Evolutionary conservation across 2,797 vertebrate species (phyloP).

Genomic region (Phrynocephalus guinanensis): DNA sequence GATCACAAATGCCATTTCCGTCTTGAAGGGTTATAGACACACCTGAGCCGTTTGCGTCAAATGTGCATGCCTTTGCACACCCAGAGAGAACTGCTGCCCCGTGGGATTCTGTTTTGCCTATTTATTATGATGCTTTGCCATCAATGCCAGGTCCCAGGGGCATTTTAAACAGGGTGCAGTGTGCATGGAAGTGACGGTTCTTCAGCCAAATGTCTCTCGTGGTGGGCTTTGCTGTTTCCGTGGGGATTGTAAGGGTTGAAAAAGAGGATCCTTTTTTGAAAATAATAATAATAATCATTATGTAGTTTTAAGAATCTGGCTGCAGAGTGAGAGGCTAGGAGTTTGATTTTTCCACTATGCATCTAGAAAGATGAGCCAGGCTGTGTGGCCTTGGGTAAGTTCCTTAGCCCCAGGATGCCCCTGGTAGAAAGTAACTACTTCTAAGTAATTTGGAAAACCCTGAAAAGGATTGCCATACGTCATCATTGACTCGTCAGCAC

Average conservation of each 20-base stretch:
- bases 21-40: not conserved
- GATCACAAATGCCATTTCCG: slow-evolving; percentile 19
- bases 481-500: no score
- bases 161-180: not conserved
- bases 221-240: not conserved
- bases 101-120: slow-evolving; percentile 5
- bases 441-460: no score
- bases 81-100: not conserved
- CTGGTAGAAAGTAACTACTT: no score
- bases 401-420: no score
- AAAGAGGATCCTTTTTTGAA: not conserved
- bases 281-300: no score
- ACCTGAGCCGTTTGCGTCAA: slow-evolving; percentile 14
- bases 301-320: no score
- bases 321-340: no score
- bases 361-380: no score
- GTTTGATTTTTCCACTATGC: no score
- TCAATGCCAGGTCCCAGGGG: not conserved
- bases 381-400: no score
- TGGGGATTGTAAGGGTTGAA: not conserved
- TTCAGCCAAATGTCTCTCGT: not conserved
- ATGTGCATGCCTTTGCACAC: not conserved
- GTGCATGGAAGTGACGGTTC: slow-evolving; percentile 1
- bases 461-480: no score
- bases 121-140: not conserved